Evolutionary conservation across 2,888 invertebrate genomes (phyloP), one percentile per base, ranked within the genome.

Genomic region (Onchidella celtica): DNA sequence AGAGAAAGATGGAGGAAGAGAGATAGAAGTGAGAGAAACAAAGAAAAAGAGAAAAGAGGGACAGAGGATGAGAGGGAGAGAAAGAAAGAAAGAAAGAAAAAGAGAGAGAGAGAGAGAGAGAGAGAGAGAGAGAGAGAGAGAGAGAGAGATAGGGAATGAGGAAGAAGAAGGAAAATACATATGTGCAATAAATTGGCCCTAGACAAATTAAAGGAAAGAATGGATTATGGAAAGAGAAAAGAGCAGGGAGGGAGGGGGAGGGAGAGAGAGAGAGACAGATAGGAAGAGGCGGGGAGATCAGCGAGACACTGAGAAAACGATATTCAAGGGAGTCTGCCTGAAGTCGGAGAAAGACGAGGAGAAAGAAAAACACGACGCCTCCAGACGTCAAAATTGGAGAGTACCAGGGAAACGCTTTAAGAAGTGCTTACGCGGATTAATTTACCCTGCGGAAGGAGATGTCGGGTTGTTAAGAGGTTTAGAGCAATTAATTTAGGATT

Each of bases 391-490:
- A 32, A 73, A 73, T 61, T 73, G 3, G 47, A 57, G 36, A 73
- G 73, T 59, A 32, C 73, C 14, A 57, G 72, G 57, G 61, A 47
- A 73, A 38, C 34, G 57, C n/a, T 73, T 57, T 34, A 36, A 61
- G 24, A 73, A 57, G 73, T 73, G n/a, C 73, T 73, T 27, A 2
- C 59, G 9, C 59, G 59, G 61, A 73, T 73, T 73, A 34, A 61
- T 73, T 73, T 73, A 73, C 57, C 73, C 61, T 2, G 73, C 73
- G 73, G 73, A 73, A 24, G 32, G 36, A 73, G 73, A 73, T 59
- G 59, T 34, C 73, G 73, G 72, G 55, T 73, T 36, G 73, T 61
- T 73, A 73, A 73, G 73, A 73, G 73, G 73, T 73, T 73, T 73
- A 73, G 36, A 36, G 61, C 73, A 73, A 73, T 61, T 61, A 72